Percentiles rank a stretch among this genome's conserved stretches.
Conservation (phyloP, 2,113 vertebrate genomes). For the Grallaria varia region DNA sequence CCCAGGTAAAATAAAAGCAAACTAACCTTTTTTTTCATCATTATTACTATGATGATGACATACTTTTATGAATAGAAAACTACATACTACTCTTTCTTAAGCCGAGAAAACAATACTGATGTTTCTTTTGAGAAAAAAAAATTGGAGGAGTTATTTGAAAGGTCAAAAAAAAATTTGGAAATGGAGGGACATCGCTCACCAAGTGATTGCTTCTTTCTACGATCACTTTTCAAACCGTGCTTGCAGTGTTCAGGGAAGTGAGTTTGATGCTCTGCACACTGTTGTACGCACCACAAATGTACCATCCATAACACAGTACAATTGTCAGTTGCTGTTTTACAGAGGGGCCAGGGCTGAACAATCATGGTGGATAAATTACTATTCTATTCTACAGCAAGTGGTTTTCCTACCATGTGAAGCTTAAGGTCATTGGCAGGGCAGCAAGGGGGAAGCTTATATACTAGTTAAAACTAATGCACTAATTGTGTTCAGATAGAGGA, state of each 20-base stretch:
- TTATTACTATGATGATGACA: not conserved
- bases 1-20: conserved; percentile 64
- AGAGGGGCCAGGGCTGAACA: conserved; percentile 38
- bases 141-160: not conserved
- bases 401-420: conserved; percentile 60
- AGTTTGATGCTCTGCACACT: conserved; percentile 5
- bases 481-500: conserved; percentile 52
- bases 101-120: conserved; percentile 21
- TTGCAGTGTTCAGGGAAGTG: conserved; percentile 26
- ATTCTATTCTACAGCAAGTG: conserved; percentile 57
- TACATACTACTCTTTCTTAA: conserved; percentile 40
- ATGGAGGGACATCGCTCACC: conserved; percentile 19
- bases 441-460: conserved; percentile 2
- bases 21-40: not conserved
- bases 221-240: conserved; percentile 15
- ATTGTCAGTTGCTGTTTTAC: conserved; percentile 68
- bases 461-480: conserved; percentile 59
- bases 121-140: conserved; percentile 17
- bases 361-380: conserved; percentile 64
- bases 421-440: conserved; percentile 69
- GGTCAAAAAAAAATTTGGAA: not conserved
- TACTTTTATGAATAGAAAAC: conserved; percentile 31
- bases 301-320: conserved; percentile 59
- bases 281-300: conserved; percentile 17
- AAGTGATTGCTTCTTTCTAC: conserved; percentile 5